Conservation (phyloP, 1,140 invertebrate genomes). For the Apis florea region DNA sequence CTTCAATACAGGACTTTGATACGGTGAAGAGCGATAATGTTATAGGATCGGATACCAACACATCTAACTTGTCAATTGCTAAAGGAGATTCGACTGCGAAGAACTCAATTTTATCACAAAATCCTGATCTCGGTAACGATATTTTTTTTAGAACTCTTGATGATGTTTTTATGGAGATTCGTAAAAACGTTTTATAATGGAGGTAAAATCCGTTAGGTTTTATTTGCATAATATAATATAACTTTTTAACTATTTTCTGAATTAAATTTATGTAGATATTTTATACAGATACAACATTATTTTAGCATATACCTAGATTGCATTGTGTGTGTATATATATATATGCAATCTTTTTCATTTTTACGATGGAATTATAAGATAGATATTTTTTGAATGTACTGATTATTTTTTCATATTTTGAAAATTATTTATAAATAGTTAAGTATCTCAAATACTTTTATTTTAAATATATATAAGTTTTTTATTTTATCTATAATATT, state of each 20-base stretch:
- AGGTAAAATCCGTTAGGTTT: not conserved
- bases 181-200: not conserved
- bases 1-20: conserved; percentile 11
- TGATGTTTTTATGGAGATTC: not conserved
- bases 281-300: too few relatives aligned
- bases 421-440: not conserved
- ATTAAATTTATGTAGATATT: not conserved
- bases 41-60: conserved; percentile 25
- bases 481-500: too few relatives aligned
- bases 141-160: not conserved
- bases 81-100: conserved; percentile 21
- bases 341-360: not conserved
- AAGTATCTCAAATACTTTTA: not conserved
- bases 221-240: not conserved
- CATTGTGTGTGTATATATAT: too few relatives aligned
- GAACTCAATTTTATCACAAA: conserved; percentile 43
- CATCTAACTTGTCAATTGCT: conserved; percentile 32
- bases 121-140: conserved; percentile 54
- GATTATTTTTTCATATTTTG: not conserved
- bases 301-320: not conserved
- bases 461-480: not conserved
- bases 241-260: not conserved
- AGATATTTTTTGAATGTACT: not conserved
- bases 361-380: too few relatives aligned
- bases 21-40: not conserved